A percentile compares a stretch with the other conserved stretches of the same genome.
phyloP scores from a whole-genome alignment of 2,888 invertebrate genomes.

The Diaprepes abbreviatus region DNA sequence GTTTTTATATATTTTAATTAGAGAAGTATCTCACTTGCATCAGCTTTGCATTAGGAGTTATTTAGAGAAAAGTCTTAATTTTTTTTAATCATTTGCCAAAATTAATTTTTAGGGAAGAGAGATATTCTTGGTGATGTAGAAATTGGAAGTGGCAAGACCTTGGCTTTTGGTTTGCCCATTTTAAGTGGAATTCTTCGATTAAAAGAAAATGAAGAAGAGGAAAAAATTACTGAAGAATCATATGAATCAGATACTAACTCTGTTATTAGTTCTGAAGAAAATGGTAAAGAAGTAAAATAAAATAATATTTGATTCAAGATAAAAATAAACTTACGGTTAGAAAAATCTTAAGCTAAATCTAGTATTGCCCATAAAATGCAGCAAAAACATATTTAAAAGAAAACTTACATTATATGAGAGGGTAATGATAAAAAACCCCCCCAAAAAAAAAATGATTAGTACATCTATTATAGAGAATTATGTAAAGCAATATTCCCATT shows the following conservation, averaged over 20 bases:
- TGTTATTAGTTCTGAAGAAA: conserved; percentile 30
- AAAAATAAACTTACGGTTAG: too few relatives aligned
- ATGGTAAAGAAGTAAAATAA: background rate
- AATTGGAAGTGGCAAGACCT: conserved; percentile 98
- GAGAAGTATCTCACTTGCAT: too few relatives aligned
- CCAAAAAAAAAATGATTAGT: too few relatives aligned
- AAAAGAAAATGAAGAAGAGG: conserved; percentile 59
- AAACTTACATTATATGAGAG: too few relatives aligned
- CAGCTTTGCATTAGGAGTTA: too few relatives aligned
- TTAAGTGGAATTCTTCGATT: conserved; percentile 84
- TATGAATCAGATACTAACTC: conserved; percentile 11
- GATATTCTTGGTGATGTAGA: conserved; percentile 99
- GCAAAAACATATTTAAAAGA: too few relatives aligned
- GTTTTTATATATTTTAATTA: too few relatives aligned
- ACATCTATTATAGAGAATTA: too few relatives aligned
- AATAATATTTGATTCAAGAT: too few relatives aligned
- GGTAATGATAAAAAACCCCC: too few relatives aligned
- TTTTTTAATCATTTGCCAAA: conserved; percentile 12
- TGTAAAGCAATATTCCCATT: too few relatives aligned
- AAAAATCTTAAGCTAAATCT: background rate
- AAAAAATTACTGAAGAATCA: conserved; percentile 48
- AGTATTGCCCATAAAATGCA: background rate
- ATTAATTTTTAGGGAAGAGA: conserved; percentile 71
- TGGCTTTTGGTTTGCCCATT: conserved; percentile 97
- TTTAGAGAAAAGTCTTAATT: too few relatives aligned